phyloP scores from a whole-genome alignment of 2,113 vertebrate species.

The Upupa epops region DNA sequence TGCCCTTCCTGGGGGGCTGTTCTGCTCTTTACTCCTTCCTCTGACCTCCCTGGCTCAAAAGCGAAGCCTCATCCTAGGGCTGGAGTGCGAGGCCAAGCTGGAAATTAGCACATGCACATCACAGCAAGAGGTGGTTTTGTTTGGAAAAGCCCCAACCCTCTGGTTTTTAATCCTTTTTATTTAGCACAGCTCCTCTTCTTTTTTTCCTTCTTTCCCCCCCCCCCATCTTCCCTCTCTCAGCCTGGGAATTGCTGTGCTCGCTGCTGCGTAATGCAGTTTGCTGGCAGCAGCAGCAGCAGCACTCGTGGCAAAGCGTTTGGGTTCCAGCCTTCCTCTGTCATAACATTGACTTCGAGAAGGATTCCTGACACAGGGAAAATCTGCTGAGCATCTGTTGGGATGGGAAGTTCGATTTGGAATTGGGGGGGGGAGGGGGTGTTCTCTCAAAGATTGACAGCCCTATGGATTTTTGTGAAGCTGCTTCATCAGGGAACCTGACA shows the following conservation, averaged over 20 bases:
- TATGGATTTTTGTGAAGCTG: not conserved
- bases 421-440: not conserved
- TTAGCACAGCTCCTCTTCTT: not conserved
- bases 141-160: not conserved
- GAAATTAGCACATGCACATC: not conserved
- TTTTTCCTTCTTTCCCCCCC: not conserved
- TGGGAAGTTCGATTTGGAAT: not conserved
- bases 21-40: not conserved
- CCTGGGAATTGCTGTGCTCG: not conserved
- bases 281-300: conserved; percentile 15
- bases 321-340: conserved; percentile 36
- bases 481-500: not conserved
- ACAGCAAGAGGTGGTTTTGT: not conserved
- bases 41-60: rapidly evolving
- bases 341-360: not conserved
- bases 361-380: not conserved
- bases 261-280: not conserved
- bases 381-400: not conserved
- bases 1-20: not conserved
- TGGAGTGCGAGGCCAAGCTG: not conserved
- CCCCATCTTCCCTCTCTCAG: not conserved
- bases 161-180: not conserved
- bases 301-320: not conserved
- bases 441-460: not conserved
- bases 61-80: not conserved